phyloP scores from a whole-genome alignment of 2,797 vertebrate species.

The Alcedo atthis region DNA sequence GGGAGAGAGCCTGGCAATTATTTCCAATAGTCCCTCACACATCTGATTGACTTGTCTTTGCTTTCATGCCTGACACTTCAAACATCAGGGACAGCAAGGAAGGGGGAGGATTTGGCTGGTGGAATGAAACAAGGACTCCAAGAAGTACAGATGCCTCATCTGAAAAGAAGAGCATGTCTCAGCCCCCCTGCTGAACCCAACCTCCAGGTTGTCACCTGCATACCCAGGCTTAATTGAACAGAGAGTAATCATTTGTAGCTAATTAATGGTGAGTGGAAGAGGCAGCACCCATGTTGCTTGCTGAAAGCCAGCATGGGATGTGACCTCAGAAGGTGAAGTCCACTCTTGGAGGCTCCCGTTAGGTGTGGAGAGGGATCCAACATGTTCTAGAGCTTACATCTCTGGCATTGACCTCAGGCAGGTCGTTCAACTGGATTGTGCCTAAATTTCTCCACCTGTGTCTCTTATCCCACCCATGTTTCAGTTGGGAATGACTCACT shows the following conservation, averaged over 20 bases:
- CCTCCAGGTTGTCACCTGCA: not conserved
- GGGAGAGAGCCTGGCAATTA: constrained; percentile 39
- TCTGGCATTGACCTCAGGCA: not conserved
- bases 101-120: constrained; percentile 21
- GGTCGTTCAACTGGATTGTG: not conserved
- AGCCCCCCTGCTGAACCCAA: not conserved
- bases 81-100: not conserved
- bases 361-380: not conserved
- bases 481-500: not conserved
- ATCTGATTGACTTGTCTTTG: constrained; percentile 50
- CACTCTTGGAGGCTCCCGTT: not conserved
- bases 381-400: not conserved
- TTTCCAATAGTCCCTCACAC: constrained; percentile 13
- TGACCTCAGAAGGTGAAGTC: not conserved
- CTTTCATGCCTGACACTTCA: constrained; percentile 62
- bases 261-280: not conserved
- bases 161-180: not conserved
- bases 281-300: accelerated
- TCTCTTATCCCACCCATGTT: not conserved
- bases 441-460: not conserved
- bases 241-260: not conserved
- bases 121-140: not conserved
- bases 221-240: not conserved
- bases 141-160: constrained; percentile 1
- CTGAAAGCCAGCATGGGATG: not conserved